A percentile compares a stretch with the other conserved stretches of the same genome.
phyloP scores from a whole-genome alignment of 2,888 invertebrate species.

The Lithophane socia region DNA sequence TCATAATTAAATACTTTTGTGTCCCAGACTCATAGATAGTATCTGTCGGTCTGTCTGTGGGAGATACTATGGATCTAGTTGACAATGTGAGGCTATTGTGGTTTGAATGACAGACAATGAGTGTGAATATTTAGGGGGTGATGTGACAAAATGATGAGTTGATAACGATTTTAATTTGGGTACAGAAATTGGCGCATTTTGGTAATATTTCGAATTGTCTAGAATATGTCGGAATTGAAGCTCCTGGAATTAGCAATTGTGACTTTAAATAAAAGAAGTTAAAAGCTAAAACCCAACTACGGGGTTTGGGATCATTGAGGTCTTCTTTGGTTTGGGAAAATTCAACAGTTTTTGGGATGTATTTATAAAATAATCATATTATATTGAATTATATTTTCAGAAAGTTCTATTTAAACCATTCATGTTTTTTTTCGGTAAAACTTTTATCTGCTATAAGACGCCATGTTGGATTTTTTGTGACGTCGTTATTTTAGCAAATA shows the following conservation, averaged over 20 bases:
- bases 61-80: slow-evolving; percentile 53
- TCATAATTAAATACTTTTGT: slow-evolving; percentile 73
- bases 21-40: slow-evolving; percentile 69
- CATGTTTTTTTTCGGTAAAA: no score
- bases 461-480: no score
- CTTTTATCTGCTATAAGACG: no score
- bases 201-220: background rate
- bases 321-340: no score
- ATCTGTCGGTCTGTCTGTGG: slow-evolving; percentile 70
- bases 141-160: slow-evolving; percentile 39
- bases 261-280: background rate
- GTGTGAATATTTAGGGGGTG: slow-evolving; percentile 37
- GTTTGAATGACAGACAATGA: background rate
- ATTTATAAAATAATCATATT: no score
- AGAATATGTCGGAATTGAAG: background rate
- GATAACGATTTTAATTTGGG: slow-evolving; percentile 40
- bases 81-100: slow-evolving; percentile 50
- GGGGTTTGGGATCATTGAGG: no score
- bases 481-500: no score
- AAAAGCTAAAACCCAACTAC: no score
- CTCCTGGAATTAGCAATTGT: background rate
- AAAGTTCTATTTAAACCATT: no score
- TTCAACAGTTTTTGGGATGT: no score
- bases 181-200: background rate
- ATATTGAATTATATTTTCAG: no score